phyloP scores from a whole-genome alignment of 2,888 invertebrate species.

The Hydropsyche betteni region DNA sequence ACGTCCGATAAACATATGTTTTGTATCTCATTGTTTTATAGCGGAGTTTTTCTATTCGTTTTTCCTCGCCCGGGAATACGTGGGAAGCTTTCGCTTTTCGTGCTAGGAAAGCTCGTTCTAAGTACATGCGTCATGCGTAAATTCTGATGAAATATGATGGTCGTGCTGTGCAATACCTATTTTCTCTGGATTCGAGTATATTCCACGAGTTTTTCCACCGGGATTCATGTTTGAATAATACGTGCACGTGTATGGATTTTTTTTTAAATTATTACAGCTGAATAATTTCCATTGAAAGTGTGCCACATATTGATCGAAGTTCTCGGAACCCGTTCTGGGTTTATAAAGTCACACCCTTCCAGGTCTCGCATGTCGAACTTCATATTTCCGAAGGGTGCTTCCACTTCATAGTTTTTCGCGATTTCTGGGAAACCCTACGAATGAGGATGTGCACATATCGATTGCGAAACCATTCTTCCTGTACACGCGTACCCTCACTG shows the following conservation, averaged over 20 bases:
- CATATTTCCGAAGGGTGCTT: constrained; percentile 1
- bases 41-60: constrained; percentile 17
- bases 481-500: not conserved
- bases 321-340: no score
- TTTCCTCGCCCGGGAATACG: constrained; percentile 32
- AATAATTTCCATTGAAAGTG: no score
- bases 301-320: no score
- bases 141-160: not conserved
- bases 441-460: not conserved
- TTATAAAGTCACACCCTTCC: no score
- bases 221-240: no score
- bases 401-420: constrained; percentile 26
- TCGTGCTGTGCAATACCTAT: no score
- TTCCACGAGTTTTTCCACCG: no score
- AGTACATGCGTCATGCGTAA: constrained; percentile 1
- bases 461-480: not conserved
- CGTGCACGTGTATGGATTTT: no score
- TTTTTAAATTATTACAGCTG: no score
- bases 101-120: constrained; percentile 2
- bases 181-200: no score
- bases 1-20: constrained; percentile 47
- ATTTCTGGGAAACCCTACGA: constrained; percentile 8
- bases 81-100: constrained; percentile 40
- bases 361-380: not conserved
- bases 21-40: constrained; percentile 44